Conservation (phyloP, 1,140 invertebrate species). For the Bemisia tabaci region DNA sequence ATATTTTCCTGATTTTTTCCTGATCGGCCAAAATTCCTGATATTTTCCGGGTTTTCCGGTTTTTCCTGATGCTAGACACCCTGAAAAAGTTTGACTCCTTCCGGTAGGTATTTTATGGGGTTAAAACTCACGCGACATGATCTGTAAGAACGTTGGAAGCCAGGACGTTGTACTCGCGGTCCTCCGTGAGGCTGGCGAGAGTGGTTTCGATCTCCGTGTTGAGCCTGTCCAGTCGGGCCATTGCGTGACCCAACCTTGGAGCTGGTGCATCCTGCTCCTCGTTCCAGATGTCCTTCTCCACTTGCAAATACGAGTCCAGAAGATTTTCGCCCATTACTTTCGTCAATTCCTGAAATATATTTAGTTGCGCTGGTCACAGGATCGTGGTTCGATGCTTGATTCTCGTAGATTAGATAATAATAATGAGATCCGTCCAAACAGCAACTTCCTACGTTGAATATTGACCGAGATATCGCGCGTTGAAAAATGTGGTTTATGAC, state of each 20-base stretch:
- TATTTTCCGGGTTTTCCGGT: no score
- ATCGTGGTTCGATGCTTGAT: neutral
- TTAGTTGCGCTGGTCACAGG: neutral
- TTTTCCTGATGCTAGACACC: no score
- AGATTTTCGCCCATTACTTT: conserved; percentile 10
- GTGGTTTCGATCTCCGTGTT: conserved; percentile 18
- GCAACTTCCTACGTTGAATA: neutral
- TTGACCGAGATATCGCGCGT: neutral
- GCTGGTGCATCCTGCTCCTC: conserved; percentile 25
- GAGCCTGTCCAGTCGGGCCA: conserved; percentile 21
- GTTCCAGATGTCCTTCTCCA: conserved; percentile 23
- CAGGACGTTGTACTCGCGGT: neutral
- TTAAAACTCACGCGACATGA: conserved; percentile 3
- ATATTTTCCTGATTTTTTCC: no score
- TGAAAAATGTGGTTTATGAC: no score
- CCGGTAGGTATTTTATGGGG: no score
- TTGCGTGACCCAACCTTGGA: conserved; percentile 21
- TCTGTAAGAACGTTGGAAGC: neutral
- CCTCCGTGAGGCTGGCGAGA: conserved; percentile 5
- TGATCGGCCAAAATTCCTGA: no score
- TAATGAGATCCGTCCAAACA: neutral
- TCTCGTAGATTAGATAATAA: neutral
- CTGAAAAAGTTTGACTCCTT: no score
- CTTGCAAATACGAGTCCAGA: conserved; percentile 20
- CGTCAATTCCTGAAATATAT: neutral